Evolutionary conservation across 2,113 vertebrate species (phyloP), one percentile per base, ranked within the genome.

Genomic region (Sebastes fasciatus): DNA sequence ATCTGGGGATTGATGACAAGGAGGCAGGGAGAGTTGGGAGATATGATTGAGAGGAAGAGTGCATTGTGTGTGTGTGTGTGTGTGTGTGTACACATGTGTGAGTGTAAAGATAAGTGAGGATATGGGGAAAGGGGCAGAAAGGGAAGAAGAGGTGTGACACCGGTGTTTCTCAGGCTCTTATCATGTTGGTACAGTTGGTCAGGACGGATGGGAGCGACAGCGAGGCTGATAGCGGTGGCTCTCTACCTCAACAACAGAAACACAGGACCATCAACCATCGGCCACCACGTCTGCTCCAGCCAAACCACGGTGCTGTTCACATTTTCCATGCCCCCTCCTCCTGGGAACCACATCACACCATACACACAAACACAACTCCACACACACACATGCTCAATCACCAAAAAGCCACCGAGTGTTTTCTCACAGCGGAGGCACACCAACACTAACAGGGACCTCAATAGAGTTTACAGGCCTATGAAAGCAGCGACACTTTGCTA

Each of bases 101-200:
- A 26, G 26, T 26, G 26, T 26, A 26, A 26, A 70, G 88, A 90
- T 88, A 86, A 91, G 74, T 2, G 23, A 64, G 58, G 19, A 51
- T 51, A n/a, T 3, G 52, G 42, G 57, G 48, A 71, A 21, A 9
- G 1, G 67, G 64, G 54, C 57, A 72, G 55, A 70, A 40, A 60
- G 72, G 74, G n/a, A 67, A 60, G 76, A 62, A 57, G 69, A 73
- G 62, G 64, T 46, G 73, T 55, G 66, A 76, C 63, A 74, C 55
- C 48, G 45, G 49, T 43, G 70, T 72, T 86, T 91, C 86, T 86
- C 82, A 26, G 42, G 71, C 79, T 87, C 88, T 94, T 94, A 94
- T 95, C 94, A 45, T 92, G 92, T 93, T 92, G 85, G 80, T 92
- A 71, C 93, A 95, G 93, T 89, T 88, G 93, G 73, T 83, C 34